Evolutionary conservation across 2,797 vertebrate genomes (phyloP).

Genomic region (Scolopax bukidnonensis): DNA sequence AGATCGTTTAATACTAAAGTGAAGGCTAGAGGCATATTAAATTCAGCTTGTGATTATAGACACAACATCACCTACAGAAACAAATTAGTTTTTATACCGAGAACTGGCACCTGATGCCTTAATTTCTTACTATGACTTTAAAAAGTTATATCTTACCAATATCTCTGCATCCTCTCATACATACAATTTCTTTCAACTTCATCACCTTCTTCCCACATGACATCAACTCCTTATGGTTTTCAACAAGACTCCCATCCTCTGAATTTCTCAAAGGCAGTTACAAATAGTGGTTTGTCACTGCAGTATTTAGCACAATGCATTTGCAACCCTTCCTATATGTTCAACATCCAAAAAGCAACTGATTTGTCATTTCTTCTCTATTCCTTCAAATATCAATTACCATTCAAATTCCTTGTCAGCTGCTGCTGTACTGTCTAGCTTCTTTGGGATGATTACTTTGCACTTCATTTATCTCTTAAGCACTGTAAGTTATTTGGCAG

Average conservation of each 20-base stretch:
- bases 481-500: not conserved
- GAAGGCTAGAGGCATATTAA: not conserved
- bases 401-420: not conserved
- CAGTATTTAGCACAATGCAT: not conserved
- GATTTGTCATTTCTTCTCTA: not conserved
- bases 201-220: not conserved
- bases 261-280: not conserved
- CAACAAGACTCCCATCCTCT: not conserved
- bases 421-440: not conserved
- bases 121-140: not conserved
- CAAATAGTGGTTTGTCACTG: not conserved
- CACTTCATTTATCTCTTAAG: not conserved
- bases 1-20: not conserved
- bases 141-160: not conserved
- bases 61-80: not conserved
- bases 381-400: not conserved
- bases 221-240: not conserved
- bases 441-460: not conserved
- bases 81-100: not conserved
- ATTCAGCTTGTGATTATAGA: not conserved
- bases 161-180: not conserved
- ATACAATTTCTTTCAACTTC: not conserved
- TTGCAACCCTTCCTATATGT: not conserved
- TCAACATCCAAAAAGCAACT: not conserved
- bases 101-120: not conserved